Evolutionary conservation across 2,797 vertebrate species (phyloP), one percentile per base, ranked within the genome.

Genomic region (Aselliscus stoliczkanus): DNA sequence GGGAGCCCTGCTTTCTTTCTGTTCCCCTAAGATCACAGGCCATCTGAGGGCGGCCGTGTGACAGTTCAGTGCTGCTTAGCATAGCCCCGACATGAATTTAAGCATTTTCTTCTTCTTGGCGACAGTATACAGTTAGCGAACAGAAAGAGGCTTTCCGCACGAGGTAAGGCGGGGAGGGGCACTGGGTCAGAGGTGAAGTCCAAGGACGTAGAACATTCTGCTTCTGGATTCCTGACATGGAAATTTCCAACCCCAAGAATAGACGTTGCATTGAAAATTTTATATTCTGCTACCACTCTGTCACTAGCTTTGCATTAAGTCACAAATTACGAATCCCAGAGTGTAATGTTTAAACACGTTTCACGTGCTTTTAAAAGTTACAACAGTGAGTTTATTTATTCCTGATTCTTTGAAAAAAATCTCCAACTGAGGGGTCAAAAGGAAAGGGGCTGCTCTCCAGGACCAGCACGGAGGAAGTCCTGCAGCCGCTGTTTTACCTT

Each of bases 311-410:
- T 25, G 23, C 37, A 72, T 2, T 3, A 54, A 67, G 56, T 84
- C 11, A 84, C 79, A 94, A 90, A 65, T 52, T 60, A 54, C 39
- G 76, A 72, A 21, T 75, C 90, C 73, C 67, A 69, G 20, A 27
- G 11, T 14, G 9, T 13, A 47, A 12, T 39, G 47, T 7, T 21
- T 42, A 70, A 70, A 81, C 27, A 21, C 1, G 60, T 31, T 52
- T 52, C 76, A 7, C 0, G 2, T 47, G 75, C 70, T n/a, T n/a
- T n/a, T 73, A 4, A 39, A 42, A 75, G 44, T 52, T 56, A 79
- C 15, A 27, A 27, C 4, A 2, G 34, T 1, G n/a, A 93, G n/a
- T 27, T 79, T 42, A 25, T 27, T 82, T 52, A 67, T 7, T 69
- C 64, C 47, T 44, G 58, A 44, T 21, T 76, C 60, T 37, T 37